Evolutionary conservation across 2,113 vertebrate species (phyloP), one percentile per base, ranked within the genome.

Genomic region (Reinhardtius hippoglossoides): DNA sequence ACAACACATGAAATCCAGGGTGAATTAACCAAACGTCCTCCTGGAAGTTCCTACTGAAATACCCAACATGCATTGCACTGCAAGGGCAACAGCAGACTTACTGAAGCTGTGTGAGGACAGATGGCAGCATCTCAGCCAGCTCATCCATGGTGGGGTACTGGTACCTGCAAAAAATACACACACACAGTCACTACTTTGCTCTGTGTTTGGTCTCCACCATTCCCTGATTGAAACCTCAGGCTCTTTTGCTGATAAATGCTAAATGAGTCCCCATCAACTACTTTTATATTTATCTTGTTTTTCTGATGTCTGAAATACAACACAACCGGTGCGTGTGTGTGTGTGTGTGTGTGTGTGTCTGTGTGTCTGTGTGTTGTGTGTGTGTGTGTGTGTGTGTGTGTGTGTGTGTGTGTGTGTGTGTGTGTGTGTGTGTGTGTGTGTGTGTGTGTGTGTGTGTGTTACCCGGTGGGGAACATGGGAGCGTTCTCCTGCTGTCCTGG

Each of bases 81-180:
- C 31, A 31, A 31, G 12, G 64, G 20, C 46, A 24, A 13, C 7
- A 2, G 3, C 27, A 16, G 27, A 95, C 96, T 95, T 91, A 97
- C 97, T 95, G 96, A 40, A 98, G 91, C 77, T 99, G 96, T 0
- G 93, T 96, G 55, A 98, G 83, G 78, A 99, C 96, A 59, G 96
- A 88, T 0, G 96, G 95, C 76, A 99, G 88, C 97, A 99, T 98
- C 92, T 97, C 96, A 20, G 97, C 95, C 81, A 99, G 92, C 58
- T 98, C 95, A 85, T 99, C 97, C 96, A 97, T 96, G n/a, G 95
- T 95, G 37, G 97, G 97, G 64, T 98, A 99, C 92, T 96, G 96
- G 87, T 97, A 99, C 88, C 97, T 99, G 76, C 81, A 80, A 8
- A 77, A 74, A 20, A 57, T n/a, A 54, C 54, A 55, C 56, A 31